These are phyloP conservation scores for Acrocephalus arundinaceus DNA, from an alignment of 2,113 vertebrate species.

Conservation along the genomic window DNA sequence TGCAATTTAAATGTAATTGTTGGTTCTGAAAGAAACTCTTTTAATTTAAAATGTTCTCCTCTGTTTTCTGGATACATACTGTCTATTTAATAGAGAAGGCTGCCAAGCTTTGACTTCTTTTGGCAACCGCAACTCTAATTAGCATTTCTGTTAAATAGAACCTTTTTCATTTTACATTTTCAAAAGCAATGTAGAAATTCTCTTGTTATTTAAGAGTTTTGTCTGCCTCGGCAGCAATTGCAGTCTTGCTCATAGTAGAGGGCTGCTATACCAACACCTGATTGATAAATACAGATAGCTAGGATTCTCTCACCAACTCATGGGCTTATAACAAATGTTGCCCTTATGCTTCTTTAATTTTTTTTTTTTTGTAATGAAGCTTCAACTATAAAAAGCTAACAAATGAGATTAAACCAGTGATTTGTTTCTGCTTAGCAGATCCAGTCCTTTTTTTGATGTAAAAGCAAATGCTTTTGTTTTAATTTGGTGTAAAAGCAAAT, in stretches of 20 bases:
- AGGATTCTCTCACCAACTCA: not conserved
- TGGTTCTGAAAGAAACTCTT: constrained; percentile 37
- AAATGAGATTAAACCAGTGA: not conserved
- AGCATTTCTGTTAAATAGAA: constrained; percentile 41
- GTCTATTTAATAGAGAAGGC: not conserved
- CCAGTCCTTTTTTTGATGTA: not conserved
- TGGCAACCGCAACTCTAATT: not conserved
- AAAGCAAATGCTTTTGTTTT: not conserved
- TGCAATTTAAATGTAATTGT: constrained; percentile 6
- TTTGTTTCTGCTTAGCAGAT: not conserved
- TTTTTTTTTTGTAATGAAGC: not conserved
- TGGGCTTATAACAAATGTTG: not conserved
- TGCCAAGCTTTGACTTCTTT: constrained; percentile 38
- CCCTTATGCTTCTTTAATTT: not conserved
- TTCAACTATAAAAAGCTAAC: not conserved
- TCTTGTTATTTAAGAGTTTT: not conserved
- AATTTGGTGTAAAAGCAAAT: not conserved
- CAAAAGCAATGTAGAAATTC: not conserved
- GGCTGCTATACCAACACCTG: not conserved
- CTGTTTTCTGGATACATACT: constrained; percentile 32
- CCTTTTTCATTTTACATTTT: constrained; percentile 4
- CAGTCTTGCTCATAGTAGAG: not conserved
- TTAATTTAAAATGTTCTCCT: constrained; percentile 23
- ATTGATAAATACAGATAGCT: not conserved
- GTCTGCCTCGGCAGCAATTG: not conserved